A percentile compares a stretch with the other conserved stretches of the same genome.
These are phyloP conservation scores for Mugil cephalus DNA, from an alignment of 2,113 vertebrate genomes.

Conservation along the genomic window DNA sequence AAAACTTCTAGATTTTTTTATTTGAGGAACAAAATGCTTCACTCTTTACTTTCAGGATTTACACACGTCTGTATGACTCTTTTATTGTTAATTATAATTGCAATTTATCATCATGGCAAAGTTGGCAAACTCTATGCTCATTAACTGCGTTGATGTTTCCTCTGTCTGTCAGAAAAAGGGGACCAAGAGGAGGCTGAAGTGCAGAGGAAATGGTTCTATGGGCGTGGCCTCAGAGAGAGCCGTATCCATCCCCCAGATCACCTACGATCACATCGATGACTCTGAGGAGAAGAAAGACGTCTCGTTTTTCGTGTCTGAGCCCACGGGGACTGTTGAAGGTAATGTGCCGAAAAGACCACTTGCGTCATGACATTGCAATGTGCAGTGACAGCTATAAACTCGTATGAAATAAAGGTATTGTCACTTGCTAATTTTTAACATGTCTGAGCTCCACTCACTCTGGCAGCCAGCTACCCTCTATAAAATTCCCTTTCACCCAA, in stretches of 20 bases:
- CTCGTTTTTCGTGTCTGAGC: conserved; percentile 81
- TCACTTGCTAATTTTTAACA: neutral
- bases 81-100: neutral
- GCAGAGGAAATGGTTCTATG: conserved; percentile 81
- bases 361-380: neutral
- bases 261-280: conserved; percentile 84
- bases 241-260: conserved; percentile 88
- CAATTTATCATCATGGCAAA: neutral
- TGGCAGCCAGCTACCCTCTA: neutral
- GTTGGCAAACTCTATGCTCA: no score
- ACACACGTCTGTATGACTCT: neutral
- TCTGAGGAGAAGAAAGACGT: conserved; percentile 82
- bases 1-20: no score
- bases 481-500: conserved; percentile 21
- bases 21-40: neutral
- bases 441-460: neutral
- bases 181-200: conserved; percentile 85
- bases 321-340: conserved; percentile 79
- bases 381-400: neutral
- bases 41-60: neutral
- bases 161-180: conserved; percentile 83
- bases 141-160: conserved; percentile 16
- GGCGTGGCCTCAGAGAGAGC: conserved; percentile 77
- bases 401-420: neutral
- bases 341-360: neutral